A percentile compares a stretch with the other conserved stretches of the same genome.
Conservation (phyloP, 2,113 vertebrate species). For the Chlorocebus sabaeus region DNA sequence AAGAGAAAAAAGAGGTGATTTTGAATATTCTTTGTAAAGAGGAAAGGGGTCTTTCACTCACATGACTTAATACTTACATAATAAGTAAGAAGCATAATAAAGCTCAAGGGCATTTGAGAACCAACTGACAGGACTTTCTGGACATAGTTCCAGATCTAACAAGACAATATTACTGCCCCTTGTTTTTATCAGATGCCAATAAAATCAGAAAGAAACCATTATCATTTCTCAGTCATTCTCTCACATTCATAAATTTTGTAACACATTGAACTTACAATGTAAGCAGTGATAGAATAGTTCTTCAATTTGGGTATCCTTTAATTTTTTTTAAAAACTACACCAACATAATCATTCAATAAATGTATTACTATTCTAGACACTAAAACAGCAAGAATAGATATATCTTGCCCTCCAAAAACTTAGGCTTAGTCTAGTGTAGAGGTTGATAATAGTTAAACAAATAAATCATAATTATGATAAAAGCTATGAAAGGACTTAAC, state of each 20-base stretch:
- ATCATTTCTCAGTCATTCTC: background rate
- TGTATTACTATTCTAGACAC: background rate
- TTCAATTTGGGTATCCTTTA: background rate
- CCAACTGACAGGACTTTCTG: background rate
- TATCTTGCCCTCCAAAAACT: background rate
- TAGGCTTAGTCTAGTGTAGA: background rate
- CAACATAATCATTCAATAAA: background rate
- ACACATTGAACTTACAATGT: background rate
- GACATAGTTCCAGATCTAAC: background rate
- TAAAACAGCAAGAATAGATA: background rate
- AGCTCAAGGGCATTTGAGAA: background rate
- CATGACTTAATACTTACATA: background rate
- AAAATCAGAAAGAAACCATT: constrained; percentile 25
- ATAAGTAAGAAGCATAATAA: background rate
- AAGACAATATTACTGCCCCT: background rate
- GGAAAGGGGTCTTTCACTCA: background rate
- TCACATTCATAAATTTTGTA: background rate
- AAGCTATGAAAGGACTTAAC: background rate
- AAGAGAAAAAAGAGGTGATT: background rate
- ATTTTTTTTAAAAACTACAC: background rate
- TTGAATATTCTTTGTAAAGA: background rate
- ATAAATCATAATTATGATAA: background rate
- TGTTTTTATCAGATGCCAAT: background rate
- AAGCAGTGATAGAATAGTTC: background rate
- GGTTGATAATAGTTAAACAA: background rate